phyloP scores from a whole-genome alignment of 1,140 invertebrate species.

The Ooceraea biroi region DNA sequence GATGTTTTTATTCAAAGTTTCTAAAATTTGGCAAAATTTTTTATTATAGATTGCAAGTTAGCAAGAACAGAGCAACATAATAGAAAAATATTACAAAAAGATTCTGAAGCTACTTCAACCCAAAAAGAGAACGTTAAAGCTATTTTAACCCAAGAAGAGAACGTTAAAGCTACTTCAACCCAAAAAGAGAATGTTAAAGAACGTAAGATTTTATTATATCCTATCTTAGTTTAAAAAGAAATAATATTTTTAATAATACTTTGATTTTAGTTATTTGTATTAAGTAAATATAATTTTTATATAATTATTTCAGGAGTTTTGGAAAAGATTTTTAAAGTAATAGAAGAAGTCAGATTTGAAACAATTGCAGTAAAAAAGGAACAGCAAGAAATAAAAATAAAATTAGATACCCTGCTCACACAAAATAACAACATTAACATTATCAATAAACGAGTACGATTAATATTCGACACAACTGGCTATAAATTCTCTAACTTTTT shows the following conservation, averaged over 20 bases:
- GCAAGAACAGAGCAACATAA: background rate
- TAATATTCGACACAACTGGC: too few species aligned
- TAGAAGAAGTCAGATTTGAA: background rate
- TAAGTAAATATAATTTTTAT: slow-evolving; percentile 7
- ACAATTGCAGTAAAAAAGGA: slow-evolving; percentile 4
- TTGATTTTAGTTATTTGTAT: background rate
- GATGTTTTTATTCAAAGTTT: background rate
- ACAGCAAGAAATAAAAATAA: background rate
- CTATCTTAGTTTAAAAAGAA: background rate
- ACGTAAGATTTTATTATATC: background rate
- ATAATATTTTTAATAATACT: background rate
- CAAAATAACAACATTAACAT: background rate
- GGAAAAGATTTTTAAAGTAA: background rate
- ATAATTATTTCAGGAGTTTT: slow-evolving; percentile 7
- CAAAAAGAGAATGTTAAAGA: slow-evolving; percentile 3
- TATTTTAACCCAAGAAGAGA: too few species aligned
- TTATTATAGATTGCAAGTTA: slow-evolving; percentile 1
- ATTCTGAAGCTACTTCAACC: background rate
- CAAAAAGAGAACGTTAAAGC: background rate
- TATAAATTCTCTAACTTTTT: too few species aligned
- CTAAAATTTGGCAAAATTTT: background rate
- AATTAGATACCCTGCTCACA: background rate
- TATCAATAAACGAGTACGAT: too few species aligned
- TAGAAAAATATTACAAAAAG: background rate
- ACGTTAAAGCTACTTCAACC: too few species aligned